These are phyloP conservation scores for Paragorgia papillata DNA, from an alignment of 92 coral and sea anemone genomes.

Conservation along the genomic window DNA sequence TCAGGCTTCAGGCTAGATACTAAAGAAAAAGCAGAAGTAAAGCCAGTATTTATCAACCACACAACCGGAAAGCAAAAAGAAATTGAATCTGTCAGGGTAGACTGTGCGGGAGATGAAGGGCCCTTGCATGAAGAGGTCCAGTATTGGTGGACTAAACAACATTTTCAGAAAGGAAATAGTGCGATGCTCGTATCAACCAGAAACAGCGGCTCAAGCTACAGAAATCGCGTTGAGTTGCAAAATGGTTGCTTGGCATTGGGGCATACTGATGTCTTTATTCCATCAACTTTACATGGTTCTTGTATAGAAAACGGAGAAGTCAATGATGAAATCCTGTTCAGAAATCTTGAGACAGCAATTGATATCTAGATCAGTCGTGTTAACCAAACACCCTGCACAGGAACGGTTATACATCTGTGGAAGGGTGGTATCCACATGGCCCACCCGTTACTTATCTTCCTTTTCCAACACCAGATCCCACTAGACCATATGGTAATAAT, in stretches of 20 bases:
- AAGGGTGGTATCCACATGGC: too few species aligned
- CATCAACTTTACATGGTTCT: constrained; percentile 35
- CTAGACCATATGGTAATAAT: too few species aligned
- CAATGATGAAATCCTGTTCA: constrained; percentile 50
- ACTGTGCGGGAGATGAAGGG: too few species aligned
- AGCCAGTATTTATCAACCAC: constrained; percentile 55
- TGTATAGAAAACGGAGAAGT: constrained; percentile 53
- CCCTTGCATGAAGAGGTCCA: too few species aligned
- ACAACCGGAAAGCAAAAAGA: constrained; percentile 43
- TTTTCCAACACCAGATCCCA: too few species aligned
- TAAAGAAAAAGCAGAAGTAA: constrained; percentile 46
- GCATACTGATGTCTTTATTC: constrained; percentile 9
- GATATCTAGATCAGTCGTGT: constrained; percentile 62
- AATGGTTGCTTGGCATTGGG: constrained; percentile 30
- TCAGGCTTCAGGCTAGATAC: constrained; percentile 55
- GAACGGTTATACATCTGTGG: too few species aligned
- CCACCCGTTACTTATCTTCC: too few species aligned
- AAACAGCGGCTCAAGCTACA: constrained; percentile 25
- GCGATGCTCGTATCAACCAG: constrained; percentile 23
- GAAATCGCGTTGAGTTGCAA: constrained; percentile 26
- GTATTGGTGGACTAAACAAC: too few species aligned
- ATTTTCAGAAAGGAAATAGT: constrained; percentile 3
- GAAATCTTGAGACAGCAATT: constrained; percentile 55
- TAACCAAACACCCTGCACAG: constrained; percentile 47
- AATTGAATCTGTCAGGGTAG: constrained; percentile 45